A percentile compares a stretch with the other conserved stretches of the same genome.
Evolutionary conservation across 2,888 invertebrate genomes (phyloP).

Genomic region (Sarcophaga rosellei): DNA sequence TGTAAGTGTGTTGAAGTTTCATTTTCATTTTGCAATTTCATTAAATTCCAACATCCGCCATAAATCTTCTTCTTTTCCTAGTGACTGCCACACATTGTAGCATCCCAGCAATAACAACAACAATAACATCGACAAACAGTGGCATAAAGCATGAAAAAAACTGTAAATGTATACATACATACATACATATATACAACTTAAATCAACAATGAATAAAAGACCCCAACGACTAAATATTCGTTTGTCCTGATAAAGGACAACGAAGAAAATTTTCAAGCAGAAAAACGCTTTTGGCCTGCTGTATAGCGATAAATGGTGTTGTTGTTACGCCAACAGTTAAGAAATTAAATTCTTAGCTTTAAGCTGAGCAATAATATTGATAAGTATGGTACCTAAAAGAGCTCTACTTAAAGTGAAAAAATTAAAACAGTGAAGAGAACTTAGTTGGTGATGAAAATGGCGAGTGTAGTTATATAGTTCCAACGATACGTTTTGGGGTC

Average conservation of each 20-base stretch:
- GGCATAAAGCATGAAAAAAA: neutral
- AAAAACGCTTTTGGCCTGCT: slow-evolving; percentile 49
- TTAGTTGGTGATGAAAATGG: too few relatives aligned
- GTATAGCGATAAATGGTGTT: slow-evolving; percentile 51
- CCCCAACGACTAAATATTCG: slow-evolving; percentile 48
- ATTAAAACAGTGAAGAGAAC: too few relatives aligned
- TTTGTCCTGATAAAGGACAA: slow-evolving; percentile 40
- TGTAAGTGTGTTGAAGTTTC: slow-evolving; percentile 71
- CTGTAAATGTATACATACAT: neutral
- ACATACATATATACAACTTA: slow-evolving; percentile 4
- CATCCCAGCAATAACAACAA: slow-evolving; percentile 65
- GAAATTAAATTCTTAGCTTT: neutral
- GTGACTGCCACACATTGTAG: slow-evolving; percentile 68
- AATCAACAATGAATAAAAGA: slow-evolving; percentile 47
- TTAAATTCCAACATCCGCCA: slow-evolving; percentile 82
- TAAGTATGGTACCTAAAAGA: too few relatives aligned
- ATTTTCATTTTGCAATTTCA: slow-evolving; percentile 78
- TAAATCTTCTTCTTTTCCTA: slow-evolving; percentile 79
- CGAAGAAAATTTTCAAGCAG: slow-evolving; percentile 27
- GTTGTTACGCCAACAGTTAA: neutral
- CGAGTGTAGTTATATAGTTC: too few relatives aligned
- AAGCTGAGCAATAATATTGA: neutral
- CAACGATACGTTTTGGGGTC: too few relatives aligned
- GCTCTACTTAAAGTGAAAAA: too few relatives aligned
- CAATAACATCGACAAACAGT: slow-evolving; percentile 47